These are phyloP conservation scores for Grammomys surdaster DNA, from an alignment of 2,113 vertebrate genomes.

Conservation along the genomic window DNA sequence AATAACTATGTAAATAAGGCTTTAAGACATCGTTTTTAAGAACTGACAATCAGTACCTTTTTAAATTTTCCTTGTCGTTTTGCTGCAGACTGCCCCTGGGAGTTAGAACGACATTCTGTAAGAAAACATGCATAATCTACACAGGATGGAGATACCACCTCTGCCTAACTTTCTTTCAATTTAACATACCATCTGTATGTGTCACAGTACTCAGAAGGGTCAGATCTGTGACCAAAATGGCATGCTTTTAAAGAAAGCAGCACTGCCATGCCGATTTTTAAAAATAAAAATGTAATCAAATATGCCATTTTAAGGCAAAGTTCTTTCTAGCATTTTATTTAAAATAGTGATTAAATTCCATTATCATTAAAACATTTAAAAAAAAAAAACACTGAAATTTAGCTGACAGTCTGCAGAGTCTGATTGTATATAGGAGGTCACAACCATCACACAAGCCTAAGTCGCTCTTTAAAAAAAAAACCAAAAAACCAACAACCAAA, in stretches of 20 bases:
- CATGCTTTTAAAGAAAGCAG: constrained; percentile 85
- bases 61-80: constrained; percentile 99
- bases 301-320: constrained; percentile 76
- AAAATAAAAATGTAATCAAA: constrained; percentile 50
- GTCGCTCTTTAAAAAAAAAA: not conserved
- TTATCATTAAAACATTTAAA: constrained; percentile 41
- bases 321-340: constrained; percentile 80
- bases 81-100: constrained; percentile 99
- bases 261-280: constrained; percentile 59
- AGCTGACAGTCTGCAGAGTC: constrained; percentile 29
- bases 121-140: constrained; percentile 94
- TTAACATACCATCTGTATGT: constrained; percentile 72
- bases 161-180: constrained; percentile 72
- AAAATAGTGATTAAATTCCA: constrained; percentile 53
- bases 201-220: constrained; percentile 70
- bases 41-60: constrained; percentile 99
- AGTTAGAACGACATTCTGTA: constrained; percentile 99
- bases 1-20: constrained; percentile 86
- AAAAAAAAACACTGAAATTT: constrained; percentile 42
- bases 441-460: not conserved
- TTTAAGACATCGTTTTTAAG: constrained; percentile 88
- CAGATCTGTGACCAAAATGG: constrained; percentile 74
- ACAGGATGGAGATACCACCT: constrained; percentile 90
- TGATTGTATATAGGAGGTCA: constrained; percentile 43
- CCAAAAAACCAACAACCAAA: not conserved